Base-by-base conservation (phyloP, 2,797 vertebrate genomes). In the Protosalanx chinensis region DNA sequence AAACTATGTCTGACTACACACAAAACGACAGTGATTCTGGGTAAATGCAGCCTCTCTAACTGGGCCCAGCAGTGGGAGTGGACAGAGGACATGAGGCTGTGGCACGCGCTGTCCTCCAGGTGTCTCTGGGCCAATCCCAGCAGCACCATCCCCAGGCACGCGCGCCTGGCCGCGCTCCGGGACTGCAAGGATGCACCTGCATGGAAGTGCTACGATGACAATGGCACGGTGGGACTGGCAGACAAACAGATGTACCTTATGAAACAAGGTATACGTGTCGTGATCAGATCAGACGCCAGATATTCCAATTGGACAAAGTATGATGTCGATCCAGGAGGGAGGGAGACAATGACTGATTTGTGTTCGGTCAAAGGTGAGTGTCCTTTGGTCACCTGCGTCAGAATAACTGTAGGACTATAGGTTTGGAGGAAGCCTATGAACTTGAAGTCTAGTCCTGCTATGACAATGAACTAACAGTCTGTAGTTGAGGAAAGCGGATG, bases 11-110 rank as follows among this genome's bases (percentile, higher is more conserved):
- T 96, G 81, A 86, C 83, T 16, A 33, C 66, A 6, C 81, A 84
- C 67, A 84, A 69, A 29, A 84, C 72, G 46, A 76, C 12, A 3
- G 89, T 93, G 33, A 3, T 81, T 29, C 73, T 96, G 76, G 90
- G 85, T 15, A 86, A 33, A 1, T 97, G 96, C 85, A 88, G 91
- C 64, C 70, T 82, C 63, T 90, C 76, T 33, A 86, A 64, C 78
- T 85, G 76, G 12, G 84, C 78, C 78, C 95, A 96, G 74, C 89
- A 93, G 37, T 97, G 95, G 95, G 87, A 70, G 60, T 97, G 95
- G 94, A 90, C 79, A 0, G 78, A 82, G 3, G 83, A 88, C 4
- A 88, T 85, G 79, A 93, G 86, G 65, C 87, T 96, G 30, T 80
- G 89, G 12, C 92, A 95, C 0, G 6, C 86, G 27, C 82, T 78